Conservation (phyloP, 2,888 invertebrate genomes). For the Ephialtes manifestator region DNA sequence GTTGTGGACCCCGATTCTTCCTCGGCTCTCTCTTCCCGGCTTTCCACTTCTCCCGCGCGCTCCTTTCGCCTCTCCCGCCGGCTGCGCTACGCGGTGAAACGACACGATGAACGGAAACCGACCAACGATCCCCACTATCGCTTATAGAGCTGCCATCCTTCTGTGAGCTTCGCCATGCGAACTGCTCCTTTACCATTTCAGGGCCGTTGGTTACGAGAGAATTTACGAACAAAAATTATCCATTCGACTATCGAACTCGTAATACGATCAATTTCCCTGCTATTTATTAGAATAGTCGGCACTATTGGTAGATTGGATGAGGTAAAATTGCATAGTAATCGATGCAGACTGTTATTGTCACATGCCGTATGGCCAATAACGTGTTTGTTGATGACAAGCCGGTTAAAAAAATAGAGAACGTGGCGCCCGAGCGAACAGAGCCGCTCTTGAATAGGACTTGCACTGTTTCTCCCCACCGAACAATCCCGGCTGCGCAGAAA, state of each 20-base stretch:
- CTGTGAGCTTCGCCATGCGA: slow-evolving; percentile 60
- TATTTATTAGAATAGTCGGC: background rate
- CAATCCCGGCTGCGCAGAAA: slow-evolving; percentile 76
- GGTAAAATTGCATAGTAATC: slow-evolving; percentile 4
- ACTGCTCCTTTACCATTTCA: slow-evolving; percentile 6
- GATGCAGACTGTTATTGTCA: background rate
- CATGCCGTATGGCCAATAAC: background rate
- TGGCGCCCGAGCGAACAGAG: background rate
- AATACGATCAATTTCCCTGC: background rate
- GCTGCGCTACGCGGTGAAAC: slow-evolving; percentile 81
- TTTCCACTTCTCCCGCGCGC: slow-evolving; percentile 83
- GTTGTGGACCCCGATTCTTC: slow-evolving; percentile 86
- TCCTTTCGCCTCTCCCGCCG: slow-evolving; percentile 82
- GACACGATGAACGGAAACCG: slow-evolving; percentile 80
- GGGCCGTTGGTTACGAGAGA: slow-evolving; percentile 1
- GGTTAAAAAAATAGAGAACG: slow-evolving; percentile 26
- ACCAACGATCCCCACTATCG: slow-evolving; percentile 64
- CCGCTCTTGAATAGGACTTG: slow-evolving; percentile 69
- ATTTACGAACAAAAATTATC: background rate
- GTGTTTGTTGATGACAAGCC: slow-evolving; percentile 12
- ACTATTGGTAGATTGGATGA: too few species aligned
- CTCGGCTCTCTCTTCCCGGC: slow-evolving; percentile 79
- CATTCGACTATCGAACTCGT: too few species aligned
- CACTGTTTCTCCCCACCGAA: slow-evolving; percentile 72
- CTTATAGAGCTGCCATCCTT: slow-evolving; percentile 47